These are phyloP conservation scores for Eurystomus glaucurus DNA, from an alignment of 2,797 vertebrate species.

Conservation along the genomic window DNA sequence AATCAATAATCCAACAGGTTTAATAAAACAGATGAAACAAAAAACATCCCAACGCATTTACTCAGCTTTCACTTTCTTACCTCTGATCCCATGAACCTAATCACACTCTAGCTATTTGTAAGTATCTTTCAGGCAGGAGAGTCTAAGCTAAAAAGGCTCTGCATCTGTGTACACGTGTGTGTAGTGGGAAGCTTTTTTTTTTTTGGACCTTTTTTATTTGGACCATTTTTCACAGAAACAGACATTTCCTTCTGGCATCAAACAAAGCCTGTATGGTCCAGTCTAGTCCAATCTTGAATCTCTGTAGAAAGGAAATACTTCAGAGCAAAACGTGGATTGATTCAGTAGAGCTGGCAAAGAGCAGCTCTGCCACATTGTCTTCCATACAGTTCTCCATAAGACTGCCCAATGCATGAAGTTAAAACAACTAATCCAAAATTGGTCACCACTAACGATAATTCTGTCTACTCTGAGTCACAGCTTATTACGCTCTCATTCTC, in stretches of 20 bases:
- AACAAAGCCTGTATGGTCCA: not conserved
- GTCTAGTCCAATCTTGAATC: not conserved
- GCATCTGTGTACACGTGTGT: fast-evolving
- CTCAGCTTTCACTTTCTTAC: not conserved
- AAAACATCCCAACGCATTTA: not conserved
- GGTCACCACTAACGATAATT: not conserved
- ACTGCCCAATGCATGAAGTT: not conserved
- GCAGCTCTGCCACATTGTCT: fast-evolving
- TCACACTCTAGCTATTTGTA: not conserved
- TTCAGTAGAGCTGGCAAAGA: not conserved
- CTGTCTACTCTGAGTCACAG: not conserved
- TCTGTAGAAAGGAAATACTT: not conserved
- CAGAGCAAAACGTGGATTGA: not conserved
- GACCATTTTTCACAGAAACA: not conserved
- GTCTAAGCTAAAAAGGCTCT: not conserved
- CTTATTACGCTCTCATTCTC: not conserved
- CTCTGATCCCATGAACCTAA: not conserved
- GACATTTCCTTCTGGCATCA: not conserved
- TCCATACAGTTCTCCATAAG: not conserved
- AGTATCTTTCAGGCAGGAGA: not conserved
- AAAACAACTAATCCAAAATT: not conserved
- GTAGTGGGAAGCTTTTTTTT: not conserved
- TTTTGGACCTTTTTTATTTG: not conserved
- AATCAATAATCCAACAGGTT: not conserved
- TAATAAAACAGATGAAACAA: not conserved